Evolutionary conservation across 2,888 invertebrate species (phyloP), one percentile per base, ranked within the genome.

Genomic region (Sipha maydis): DNA sequence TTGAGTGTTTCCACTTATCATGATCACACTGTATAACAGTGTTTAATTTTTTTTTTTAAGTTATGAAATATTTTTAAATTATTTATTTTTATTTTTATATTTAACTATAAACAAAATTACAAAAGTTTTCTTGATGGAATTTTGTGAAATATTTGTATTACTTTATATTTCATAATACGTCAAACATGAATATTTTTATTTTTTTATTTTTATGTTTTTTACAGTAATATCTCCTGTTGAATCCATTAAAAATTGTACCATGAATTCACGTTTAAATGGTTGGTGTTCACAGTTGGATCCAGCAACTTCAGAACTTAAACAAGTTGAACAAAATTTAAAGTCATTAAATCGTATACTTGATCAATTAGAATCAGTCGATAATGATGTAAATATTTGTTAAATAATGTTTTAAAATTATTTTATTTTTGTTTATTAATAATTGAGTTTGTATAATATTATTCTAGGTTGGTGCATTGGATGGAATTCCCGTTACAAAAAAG

Each of bases 281-380:
- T 95, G 95, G 0, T 93, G 94, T 11, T 93, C 94, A 2, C 93
- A 93, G 0, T 91, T 95, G 89, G 95, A 95, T 90, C 93, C 93
- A 78, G 94, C 94, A 89, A 94, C 94, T 90, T 93, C 94, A 89
- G 95, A 95, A 92, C 92, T 95, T 86, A 93, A 94, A 0, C 93
- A 94, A 90, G 94, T 95, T 38, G 95, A 96, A 92, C 93, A 95
- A 90, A 94, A 95, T 61, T 93, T 96, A 80, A 94, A 94, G 90
- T 95, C 95, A 91, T 92, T 96, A 90, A 93, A 94, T 90, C 92
- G 94, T 75, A 92, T 96, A 85, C 92, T 96, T 90, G 94, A 95
- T 90, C 92, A 93, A 90, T 92, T 94, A 82, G 93, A 93, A 91
- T 90, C 91, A 54, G 80, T 76, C 56, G 90, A 90, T 61, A 90